Conservation (phyloP, 2,888 invertebrate species). For the Pantelozetes paolii region DNA sequence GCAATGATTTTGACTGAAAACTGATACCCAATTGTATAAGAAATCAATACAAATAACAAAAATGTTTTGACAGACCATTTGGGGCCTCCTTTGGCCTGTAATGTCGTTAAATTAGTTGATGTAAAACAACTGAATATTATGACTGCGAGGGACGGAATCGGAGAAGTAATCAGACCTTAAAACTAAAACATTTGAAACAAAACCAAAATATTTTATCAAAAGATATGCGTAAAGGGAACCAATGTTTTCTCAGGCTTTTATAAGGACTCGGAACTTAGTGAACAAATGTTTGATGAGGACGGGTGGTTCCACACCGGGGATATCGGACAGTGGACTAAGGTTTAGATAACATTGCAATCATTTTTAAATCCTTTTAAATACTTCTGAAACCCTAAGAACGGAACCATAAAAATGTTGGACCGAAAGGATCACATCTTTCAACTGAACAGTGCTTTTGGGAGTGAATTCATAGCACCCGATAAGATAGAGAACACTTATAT, state of each 20-base stretch:
- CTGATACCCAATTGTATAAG: constrained; percentile 1
- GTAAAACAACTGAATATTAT: constrained; percentile 97
- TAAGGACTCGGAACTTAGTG: constrained; percentile 86
- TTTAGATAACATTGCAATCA: constrained; percentile 50
- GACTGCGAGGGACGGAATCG: constrained; percentile 66
- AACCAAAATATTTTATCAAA: neutral
- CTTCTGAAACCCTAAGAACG: constrained; percentile 61
- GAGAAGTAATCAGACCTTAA: constrained; percentile 56
- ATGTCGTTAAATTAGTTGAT: constrained; percentile 88
- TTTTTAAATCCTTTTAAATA: no score
- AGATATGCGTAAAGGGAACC: constrained; percentile 84
- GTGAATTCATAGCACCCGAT: constrained; percentile 97
- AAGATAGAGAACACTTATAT: constrained; percentile 96
- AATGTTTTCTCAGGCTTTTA: constrained; percentile 77
- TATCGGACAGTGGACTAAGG: constrained; percentile 89
- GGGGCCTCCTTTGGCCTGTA: constrained; percentile 92
- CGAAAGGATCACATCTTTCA: constrained; percentile 98
- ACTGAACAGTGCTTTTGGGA: constrained; percentile 53
- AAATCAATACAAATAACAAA: neutral
- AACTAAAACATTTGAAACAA: neutral
- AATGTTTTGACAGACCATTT: constrained; percentile 63
- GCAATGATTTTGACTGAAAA: neutral
- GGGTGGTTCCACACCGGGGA: constrained; percentile 98
- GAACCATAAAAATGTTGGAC: constrained; percentile 91
- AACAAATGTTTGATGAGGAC: constrained; percentile 75